phyloP scores from a whole-genome alignment of 1,140 invertebrate species.

The Drosophila arawakana region DNA sequence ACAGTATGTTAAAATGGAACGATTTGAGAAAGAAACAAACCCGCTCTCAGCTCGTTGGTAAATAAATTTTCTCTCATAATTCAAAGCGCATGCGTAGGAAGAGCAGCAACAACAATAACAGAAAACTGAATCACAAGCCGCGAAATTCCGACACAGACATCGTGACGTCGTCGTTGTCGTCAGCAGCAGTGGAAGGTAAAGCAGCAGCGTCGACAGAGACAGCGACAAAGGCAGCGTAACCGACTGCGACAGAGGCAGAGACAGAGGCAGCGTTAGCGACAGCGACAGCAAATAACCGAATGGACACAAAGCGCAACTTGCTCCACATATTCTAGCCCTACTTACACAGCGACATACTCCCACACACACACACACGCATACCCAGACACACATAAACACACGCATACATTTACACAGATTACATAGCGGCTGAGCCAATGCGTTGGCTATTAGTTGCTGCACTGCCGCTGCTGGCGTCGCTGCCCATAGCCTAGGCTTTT shows the following conservation, averaged over 20 bases:
- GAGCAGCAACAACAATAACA: slow-evolving; percentile 24
- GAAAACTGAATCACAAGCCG: slow-evolving; percentile 8
- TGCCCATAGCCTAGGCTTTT: slow-evolving; percentile 40
- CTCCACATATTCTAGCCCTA: slow-evolving; percentile 79
- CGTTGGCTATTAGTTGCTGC: slow-evolving; percentile 56
- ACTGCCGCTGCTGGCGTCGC: slow-evolving; percentile 44
- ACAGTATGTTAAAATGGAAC: neutral
- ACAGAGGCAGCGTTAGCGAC: slow-evolving; percentile 9
- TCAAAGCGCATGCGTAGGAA: slow-evolving; percentile 28
- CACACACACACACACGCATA: slow-evolving; percentile 27
- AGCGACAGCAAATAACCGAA: slow-evolving; percentile 29
- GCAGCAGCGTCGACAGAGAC: slow-evolving; percentile 9
- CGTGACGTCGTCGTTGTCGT: neutral
- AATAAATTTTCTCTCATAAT: slow-evolving; percentile 24
- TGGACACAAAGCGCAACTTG: slow-evolving; percentile 69
- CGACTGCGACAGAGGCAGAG: slow-evolving; percentile 1
- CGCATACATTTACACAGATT: slow-evolving; percentile 46
- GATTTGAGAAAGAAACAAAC: slow-evolving; percentile 49
- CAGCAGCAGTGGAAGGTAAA: neutral
- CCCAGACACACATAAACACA: slow-evolving; percentile 10
- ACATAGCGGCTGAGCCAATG: slow-evolving; percentile 60
- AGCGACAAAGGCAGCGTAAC: slow-evolving; percentile 4
- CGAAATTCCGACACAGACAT: slow-evolving; percentile 50
- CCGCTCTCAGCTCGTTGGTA: neutral
- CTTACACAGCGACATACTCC: slow-evolving; percentile 70